These are phyloP conservation scores for Raja brachyura DNA, from an alignment of 2,113 vertebrate species.

Conservation along the genomic window DNA sequence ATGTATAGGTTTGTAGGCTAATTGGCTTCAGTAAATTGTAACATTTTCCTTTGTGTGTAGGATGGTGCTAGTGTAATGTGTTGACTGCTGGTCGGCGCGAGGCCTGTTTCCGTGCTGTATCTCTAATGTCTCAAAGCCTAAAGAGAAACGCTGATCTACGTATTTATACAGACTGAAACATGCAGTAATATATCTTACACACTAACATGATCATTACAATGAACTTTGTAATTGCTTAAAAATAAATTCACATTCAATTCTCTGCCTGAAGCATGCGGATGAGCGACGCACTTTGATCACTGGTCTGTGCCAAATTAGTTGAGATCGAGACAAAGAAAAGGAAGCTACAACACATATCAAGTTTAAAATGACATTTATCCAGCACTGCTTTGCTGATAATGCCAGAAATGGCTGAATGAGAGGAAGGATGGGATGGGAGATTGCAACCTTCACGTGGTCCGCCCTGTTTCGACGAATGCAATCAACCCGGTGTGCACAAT, in stretches of 20 bases:
- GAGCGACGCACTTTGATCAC: neutral
- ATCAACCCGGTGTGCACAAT: too few relatives aligned
- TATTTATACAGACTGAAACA: neutral
- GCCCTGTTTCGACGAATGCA: too few relatives aligned
- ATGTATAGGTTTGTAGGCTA: too few relatives aligned
- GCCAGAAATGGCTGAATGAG: neutral
- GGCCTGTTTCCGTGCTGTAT: too few relatives aligned
- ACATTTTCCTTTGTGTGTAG: too few relatives aligned
- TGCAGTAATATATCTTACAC: neutral
- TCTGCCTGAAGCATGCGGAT: neutral
- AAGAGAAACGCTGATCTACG: neutral
- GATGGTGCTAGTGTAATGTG: too few relatives aligned
- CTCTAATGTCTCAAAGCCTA: too few relatives aligned
- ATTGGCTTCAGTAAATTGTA: too few relatives aligned
- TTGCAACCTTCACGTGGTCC: too few relatives aligned
- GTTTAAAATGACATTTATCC: neutral
- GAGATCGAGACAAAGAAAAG: too few relatives aligned
- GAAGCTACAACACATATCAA: neutral
- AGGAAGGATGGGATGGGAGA: neutral
- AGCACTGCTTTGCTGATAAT: neutral
- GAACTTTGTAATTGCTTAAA: neutral
- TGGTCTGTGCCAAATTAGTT: neutral
- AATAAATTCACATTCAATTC: conserved; percentile 42
- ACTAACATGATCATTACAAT: neutral
- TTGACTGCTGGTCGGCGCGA: neutral